These are phyloP conservation scores for Lepilemur ruficaudatus DNA, from an alignment of 2,797 vertebrate species.

Conservation along the genomic window DNA sequence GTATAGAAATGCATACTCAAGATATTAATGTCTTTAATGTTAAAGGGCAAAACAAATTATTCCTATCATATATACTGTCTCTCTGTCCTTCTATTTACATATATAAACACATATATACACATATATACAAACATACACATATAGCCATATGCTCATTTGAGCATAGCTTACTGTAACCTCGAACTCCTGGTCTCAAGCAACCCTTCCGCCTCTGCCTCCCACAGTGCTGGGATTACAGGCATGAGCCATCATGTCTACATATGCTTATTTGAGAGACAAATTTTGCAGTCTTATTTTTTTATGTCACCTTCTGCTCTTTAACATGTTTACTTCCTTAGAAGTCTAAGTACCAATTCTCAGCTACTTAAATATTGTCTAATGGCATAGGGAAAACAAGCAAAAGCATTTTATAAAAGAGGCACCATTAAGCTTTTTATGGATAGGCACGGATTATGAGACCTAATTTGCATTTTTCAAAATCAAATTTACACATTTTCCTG, in stretches of 20 bases:
- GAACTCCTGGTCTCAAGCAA: too few species aligned
- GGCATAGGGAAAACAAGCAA: slow-evolving; percentile 7
- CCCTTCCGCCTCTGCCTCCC: too few species aligned
- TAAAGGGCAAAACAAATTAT: neutral
- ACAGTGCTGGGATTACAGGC: too few species aligned
- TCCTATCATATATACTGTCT: neutral
- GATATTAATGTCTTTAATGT: neutral
- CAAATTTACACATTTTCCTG: slow-evolving; percentile 20
- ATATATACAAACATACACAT: neutral
- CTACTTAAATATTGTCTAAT: slow-evolving; percentile 51
- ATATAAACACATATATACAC: neutral
- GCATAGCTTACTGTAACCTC: too few species aligned
- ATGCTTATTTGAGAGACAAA: slow-evolving; percentile 27
- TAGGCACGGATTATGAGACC: neutral
- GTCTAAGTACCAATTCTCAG: neutral
- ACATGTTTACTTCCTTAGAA: neutral
- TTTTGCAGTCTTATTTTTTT: slow-evolving; percentile 25
- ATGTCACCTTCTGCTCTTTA: slow-evolving; percentile 51
- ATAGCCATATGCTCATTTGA: neutral
- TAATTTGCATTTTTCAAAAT: slow-evolving; percentile 40
- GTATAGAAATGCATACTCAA: neutral
- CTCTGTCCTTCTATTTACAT: neutral
- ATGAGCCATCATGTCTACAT: neutral
- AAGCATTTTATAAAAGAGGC: neutral
- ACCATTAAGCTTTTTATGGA: neutral